These are phyloP conservation scores for Theocolax elegans DNA, from an alignment of 1,140 invertebrate species.

Conservation along the genomic window DNA sequence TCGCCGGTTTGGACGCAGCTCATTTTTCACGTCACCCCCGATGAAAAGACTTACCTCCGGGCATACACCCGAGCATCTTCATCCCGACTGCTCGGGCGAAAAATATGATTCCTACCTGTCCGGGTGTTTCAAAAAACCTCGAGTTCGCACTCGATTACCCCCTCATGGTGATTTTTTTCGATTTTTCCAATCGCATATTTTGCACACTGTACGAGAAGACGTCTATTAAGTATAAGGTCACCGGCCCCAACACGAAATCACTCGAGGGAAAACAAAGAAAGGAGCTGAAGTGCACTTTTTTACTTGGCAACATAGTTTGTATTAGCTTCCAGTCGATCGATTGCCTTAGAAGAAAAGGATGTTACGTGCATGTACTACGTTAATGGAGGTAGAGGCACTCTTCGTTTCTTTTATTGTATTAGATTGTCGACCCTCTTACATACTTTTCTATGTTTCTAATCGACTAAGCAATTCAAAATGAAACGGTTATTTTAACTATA, in stretches of 20 bases:
- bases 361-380: constrained; percentile 1
- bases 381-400: constrained; percentile 33
- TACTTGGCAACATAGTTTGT: not conserved
- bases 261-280: not conserved
- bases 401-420: constrained; percentile 16
- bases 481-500: no score
- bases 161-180: not conserved
- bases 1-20: not conserved
- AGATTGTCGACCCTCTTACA: not conserved
- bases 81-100: not conserved
- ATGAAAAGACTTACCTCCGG: not conserved
- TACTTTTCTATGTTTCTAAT: no score
- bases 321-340: constrained; percentile 24
- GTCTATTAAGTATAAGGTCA: no score
- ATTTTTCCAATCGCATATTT: no score
- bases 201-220: not conserved
- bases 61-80: not conserved
- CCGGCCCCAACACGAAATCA: no score
- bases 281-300: not conserved
- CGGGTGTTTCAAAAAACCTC: not conserved
- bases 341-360: constrained; percentile 1
- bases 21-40: constrained; percentile 23
- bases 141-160: constrained; percentile 17
- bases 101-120: constrained; percentile 21
- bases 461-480: no score